Evolutionary conservation across 2,797 vertebrate species (phyloP).

Genomic region (Halcyon smyrnensis): DNA sequence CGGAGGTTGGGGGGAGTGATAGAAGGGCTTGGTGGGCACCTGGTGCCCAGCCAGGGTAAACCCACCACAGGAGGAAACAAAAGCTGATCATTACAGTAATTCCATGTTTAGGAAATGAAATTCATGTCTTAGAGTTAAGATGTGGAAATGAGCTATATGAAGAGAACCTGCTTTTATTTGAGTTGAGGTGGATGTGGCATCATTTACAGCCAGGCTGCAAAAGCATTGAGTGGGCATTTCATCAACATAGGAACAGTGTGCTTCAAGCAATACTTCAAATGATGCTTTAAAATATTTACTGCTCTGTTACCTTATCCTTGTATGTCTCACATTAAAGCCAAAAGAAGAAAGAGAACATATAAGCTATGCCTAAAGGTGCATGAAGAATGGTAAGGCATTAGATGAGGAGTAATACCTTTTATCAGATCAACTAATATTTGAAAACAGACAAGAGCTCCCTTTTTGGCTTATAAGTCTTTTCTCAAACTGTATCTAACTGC

Average conservation of each 20-base stretch:
- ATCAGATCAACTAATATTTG: not conserved
- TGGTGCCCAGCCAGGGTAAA: no score
- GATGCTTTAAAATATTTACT: not conserved
- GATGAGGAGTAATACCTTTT: not conserved
- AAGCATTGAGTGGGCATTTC: not conserved
- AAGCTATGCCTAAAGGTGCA: not conserved
- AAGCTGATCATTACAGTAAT: not conserved
- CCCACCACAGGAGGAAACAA: not conserved
- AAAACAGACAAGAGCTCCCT: not conserved
- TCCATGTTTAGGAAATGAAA: conserved; percentile 21
- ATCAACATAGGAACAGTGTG: not conserved
- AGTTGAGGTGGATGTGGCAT: not conserved
- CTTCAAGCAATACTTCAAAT: not conserved
- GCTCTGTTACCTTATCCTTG: not conserved
- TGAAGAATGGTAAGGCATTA: not conserved
- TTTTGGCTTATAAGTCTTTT: not conserved
- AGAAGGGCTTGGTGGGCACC: no score
- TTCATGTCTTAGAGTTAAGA: not conserved
- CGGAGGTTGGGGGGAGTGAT: no score
- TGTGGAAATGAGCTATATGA: not conserved
- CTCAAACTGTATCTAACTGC: not conserved
- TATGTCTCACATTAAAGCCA: not conserved
- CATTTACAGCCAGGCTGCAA: not conserved
- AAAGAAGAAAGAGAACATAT: not conserved
- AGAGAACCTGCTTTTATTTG: not conserved